These are phyloP conservation scores for Centropus unirufus DNA, from an alignment of 2,113 vertebrate genomes.

Conservation along the genomic window DNA sequence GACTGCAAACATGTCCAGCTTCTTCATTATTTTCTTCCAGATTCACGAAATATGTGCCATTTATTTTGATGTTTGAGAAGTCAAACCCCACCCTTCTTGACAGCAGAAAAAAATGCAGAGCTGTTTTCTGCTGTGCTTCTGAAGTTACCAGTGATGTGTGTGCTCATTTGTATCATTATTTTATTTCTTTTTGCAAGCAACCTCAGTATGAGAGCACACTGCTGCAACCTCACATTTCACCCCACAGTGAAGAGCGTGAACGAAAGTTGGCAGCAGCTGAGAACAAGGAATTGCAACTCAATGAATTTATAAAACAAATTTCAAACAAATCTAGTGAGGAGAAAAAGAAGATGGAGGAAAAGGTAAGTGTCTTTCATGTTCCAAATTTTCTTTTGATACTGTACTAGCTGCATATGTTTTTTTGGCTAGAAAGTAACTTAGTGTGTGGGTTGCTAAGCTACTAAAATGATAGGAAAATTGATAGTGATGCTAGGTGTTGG, in stretches of 20 bases:
- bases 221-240: slow-evolving; percentile 62
- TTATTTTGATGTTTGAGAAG: background rate
- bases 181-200: slow-evolving; percentile 47
- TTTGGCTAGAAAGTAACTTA: background rate
- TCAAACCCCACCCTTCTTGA: slow-evolving; percentile 7
- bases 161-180: background rate
- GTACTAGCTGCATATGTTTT: background rate
- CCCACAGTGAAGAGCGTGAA: slow-evolving; percentile 84
- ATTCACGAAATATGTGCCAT: background rate
- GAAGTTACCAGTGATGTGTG: background rate
- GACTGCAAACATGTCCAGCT: background rate
- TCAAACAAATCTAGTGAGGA: slow-evolving; percentile 88
- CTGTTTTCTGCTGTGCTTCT: background rate
- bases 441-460: background rate
- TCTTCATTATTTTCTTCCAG: background rate
- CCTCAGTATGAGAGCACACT: slow-evolving; percentile 71
- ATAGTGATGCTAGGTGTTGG: background rate
- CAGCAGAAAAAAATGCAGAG: background rate
- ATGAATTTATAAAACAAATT: slow-evolving; percentile 86
- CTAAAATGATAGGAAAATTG: background rate
- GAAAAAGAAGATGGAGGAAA: slow-evolving; percentile 93
- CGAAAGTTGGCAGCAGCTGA: slow-evolving; percentile 83
- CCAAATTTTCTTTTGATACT: background rate
- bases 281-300: slow-evolving; percentile 85
- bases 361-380: slow-evolving; percentile 76